Percentiles rank a stretch among this genome's conserved stretches.
Evolutionary conservation across 2,113 vertebrate genomes (phyloP).

Genomic region (Tiliqua scincoides): DNA sequence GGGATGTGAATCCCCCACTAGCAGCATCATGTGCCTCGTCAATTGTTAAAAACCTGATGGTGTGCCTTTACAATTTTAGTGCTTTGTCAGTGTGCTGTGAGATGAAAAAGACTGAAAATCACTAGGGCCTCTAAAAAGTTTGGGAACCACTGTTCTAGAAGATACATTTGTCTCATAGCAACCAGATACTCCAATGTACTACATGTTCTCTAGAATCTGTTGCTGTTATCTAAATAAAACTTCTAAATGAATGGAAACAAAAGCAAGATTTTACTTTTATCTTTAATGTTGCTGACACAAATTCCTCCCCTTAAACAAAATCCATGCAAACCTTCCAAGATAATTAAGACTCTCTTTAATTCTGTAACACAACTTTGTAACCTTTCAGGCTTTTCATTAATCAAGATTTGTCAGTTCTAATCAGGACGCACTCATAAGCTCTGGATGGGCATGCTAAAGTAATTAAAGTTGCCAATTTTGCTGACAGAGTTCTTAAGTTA

Average conservation of each 20-base stretch:
- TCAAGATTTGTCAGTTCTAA: constrained; percentile 62
- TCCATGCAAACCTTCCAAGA: constrained; percentile 30
- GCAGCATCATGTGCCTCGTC: too few relatives aligned
- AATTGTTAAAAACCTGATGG: neutral
- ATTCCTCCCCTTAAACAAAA: constrained; percentile 9
- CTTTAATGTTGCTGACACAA: constrained; percentile 49
- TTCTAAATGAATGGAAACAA: constrained; percentile 10
- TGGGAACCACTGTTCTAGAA: too few relatives aligned
- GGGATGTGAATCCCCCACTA: too few relatives aligned
- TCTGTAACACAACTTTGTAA: constrained; percentile 59
- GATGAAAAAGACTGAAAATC: too few relatives aligned
- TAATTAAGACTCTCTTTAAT: constrained; percentile 65
- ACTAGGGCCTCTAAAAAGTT: too few relatives aligned
- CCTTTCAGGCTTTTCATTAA: constrained; percentile 68
- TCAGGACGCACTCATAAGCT: constrained; percentile 39
- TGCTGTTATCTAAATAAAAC: constrained; percentile 42
- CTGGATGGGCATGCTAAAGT: constrained; percentile 34
- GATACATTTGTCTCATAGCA: neutral
- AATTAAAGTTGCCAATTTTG: constrained; percentile 64
- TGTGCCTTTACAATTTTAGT: too few relatives aligned
- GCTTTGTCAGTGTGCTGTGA: too few relatives aligned
- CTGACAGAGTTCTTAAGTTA: constrained; percentile 59
- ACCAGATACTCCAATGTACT: neutral
- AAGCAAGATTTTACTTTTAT: constrained; percentile 38
- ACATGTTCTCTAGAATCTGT: constrained; percentile 20